A percentile compares a stretch with the other conserved stretches of the same genome.
Conservation (phyloP, 1,140 invertebrate species). For the Parapsyche elsis region DNA sequence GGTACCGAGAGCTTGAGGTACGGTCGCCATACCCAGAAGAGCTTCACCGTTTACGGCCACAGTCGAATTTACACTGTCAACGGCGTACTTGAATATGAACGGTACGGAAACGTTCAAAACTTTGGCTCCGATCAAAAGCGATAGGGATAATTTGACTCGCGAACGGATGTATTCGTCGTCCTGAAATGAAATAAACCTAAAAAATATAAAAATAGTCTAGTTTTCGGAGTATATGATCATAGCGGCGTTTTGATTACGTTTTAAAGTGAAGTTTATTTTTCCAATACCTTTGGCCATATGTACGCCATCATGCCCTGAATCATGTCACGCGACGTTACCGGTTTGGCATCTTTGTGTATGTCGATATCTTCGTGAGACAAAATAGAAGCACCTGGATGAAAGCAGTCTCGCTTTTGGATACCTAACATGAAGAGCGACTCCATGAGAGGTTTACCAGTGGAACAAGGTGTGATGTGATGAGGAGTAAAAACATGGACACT, state of each 20-base stretch:
- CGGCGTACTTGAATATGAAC: conserved; percentile 95
- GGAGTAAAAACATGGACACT: background rate
- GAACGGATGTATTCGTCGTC: conserved; percentile 82
- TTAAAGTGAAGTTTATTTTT: background rate
- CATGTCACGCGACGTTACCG: conserved; percentile 83
- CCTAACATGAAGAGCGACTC: conserved; percentile 63
- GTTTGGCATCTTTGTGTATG: conserved; percentile 66
- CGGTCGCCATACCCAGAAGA: conserved; percentile 74
- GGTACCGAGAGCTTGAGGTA: conserved; percentile 78
- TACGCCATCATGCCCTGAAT: conserved; percentile 88
- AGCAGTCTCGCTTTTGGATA: conserved; percentile 82
- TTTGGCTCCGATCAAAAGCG: conserved; percentile 84
- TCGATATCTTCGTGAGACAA: conserved; percentile 75
- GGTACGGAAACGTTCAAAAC: conserved; percentile 93
- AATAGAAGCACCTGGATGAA: conserved; percentile 86
- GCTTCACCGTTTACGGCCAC: conserved; percentile 64
- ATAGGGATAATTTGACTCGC: conserved; percentile 87
- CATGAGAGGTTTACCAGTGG: conserved; percentile 44
- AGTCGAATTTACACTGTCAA: conserved; percentile 88
- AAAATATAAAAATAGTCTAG: conserved; percentile 48
- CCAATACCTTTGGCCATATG: conserved; percentile 92
- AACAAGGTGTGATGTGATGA: conserved; percentile 1
- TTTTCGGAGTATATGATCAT: no score
- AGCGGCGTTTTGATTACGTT: no score
- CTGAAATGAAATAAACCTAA: conserved; percentile 61